phyloP scores from a whole-genome alignment of 2,888 invertebrate species.

The Cephus sareptanus region DNA sequence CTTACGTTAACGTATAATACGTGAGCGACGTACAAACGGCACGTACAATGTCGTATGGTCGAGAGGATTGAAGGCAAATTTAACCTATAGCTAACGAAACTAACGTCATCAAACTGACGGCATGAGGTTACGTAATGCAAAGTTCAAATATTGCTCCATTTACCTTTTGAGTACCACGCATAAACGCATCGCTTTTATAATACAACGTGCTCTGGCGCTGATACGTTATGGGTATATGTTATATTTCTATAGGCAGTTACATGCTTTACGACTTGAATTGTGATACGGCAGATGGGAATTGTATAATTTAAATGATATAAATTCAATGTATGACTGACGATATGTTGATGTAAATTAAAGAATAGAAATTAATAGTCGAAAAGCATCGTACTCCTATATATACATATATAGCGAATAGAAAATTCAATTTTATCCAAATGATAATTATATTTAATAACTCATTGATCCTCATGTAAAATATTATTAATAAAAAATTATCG shows the following conservation, averaged over 20 bases:
- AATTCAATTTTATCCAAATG: background rate
- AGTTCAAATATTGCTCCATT: background rate
- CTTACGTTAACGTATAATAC: conserved; percentile 32
- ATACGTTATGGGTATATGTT: too few relatives aligned
- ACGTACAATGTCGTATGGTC: conserved; percentile 17
- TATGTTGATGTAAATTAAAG: background rate
- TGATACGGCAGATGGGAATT: background rate
- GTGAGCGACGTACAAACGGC: conserved; percentile 28
- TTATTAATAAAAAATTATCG: background rate
- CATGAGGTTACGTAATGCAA: background rate
- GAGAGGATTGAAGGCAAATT: background rate
- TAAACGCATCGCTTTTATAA: background rate
- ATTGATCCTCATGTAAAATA: background rate
- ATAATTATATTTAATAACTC: background rate
- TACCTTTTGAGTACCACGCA: background rate
- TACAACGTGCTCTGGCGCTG: background rate
- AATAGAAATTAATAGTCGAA: background rate
- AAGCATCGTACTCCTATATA: too few relatives aligned
- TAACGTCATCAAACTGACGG: background rate
- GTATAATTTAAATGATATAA: too few relatives aligned
- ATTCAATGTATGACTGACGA: background rate
- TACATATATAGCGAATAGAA: too few relatives aligned
- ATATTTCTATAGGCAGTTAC: too few relatives aligned
- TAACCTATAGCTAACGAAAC: background rate
- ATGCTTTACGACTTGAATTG: background rate